Base-by-base conservation (phyloP, 1,140 invertebrate species). In the Macrobrachium nipponense region DNA sequence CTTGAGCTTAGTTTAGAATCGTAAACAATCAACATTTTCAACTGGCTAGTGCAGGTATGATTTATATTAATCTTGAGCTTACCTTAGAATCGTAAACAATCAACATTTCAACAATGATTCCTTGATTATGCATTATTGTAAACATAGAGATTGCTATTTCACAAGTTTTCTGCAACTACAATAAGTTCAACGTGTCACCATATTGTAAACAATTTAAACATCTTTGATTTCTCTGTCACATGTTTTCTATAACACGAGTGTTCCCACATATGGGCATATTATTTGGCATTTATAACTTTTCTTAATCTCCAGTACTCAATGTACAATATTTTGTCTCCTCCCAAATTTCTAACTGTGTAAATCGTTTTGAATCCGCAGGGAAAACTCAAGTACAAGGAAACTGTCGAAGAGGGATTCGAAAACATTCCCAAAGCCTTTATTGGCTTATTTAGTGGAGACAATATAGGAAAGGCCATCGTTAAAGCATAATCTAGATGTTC, bases 401-500 rank as follows among this genome's bases (percentile, higher is more conserved):
- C 93, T 15, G 88, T 94, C 5, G 93, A 92, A 0, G 90, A 94
- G 58, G 94, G 94, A 5, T 95, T 95, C 89, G 93, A 95, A 62
- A 93, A 93, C 80, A 93, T 94, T 90, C 93, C 92, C 36, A 89
- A 93, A 20, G 94, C 94, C 12, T 95, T 95, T 88, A 90, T 93
- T 66, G 93, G 92, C 27, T 92, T 95, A 90, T 91, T 95, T 44
- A 90, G 90, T 58, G 94, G 95, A 36, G 91, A 92, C 79, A 95
- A 94, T 90, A 91, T 90, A 23, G 95, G 94, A 51, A 95, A 95
- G 91, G 92, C 93, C 64, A 89, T 95, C 80, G 92, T 95, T 12
- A 92, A 91, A 91, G 91, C 0, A 91, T 91, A 90, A 88, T 78
- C 23, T 36, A 36, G 12, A 66, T 66, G 64, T 15, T 8, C 15